A percentile compares a stretch with the other conserved stretches of the same genome.
Conservation (phyloP, 2,888 invertebrate species). For the Arge pagana region DNA sequence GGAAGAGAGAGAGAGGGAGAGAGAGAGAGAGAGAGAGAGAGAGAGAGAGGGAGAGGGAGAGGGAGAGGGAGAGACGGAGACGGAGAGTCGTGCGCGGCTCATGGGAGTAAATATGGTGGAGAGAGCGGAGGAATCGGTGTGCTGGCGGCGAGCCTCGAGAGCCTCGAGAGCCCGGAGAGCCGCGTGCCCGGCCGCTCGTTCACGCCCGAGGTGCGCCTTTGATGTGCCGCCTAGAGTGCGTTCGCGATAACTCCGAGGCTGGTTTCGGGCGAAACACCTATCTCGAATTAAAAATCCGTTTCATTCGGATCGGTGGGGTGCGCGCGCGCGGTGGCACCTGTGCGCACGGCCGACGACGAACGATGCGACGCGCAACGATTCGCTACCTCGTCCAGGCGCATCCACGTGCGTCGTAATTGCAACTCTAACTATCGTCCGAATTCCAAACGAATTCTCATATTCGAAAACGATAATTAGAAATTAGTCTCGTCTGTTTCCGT, state of each 20-base stretch:
- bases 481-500: too few species aligned
- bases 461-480: too few species aligned
- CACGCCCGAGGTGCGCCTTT: conserved; percentile 56
- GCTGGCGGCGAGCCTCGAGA: conserved; percentile 44
- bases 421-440: conserved; percentile 1
- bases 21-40: too few species aligned
- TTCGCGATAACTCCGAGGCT: conserved; percentile 54
- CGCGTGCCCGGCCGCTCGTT: conserved; percentile 55
- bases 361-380: conserved; percentile 8
- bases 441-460: too few species aligned
- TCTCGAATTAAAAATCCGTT: too few species aligned
- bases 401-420: background rate
- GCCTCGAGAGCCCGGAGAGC: too few species aligned
- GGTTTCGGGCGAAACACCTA: too few species aligned
- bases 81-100: conserved; percentile 40
- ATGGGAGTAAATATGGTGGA: conserved; percentile 52
- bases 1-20: too few species aligned
- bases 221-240: conserved; percentile 53
- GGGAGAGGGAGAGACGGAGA: conserved; percentile 18
- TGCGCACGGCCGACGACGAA: conserved; percentile 2
- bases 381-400: background rate
- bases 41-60: conserved; percentile 18
- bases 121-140: conserved; percentile 36
- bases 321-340: conserved; percentile 15
- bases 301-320: conserved; percentile 15